These are phyloP conservation scores for Bombus pascuorum DNA, from an alignment of 1,140 invertebrate species.

Conservation along the genomic window DNA sequence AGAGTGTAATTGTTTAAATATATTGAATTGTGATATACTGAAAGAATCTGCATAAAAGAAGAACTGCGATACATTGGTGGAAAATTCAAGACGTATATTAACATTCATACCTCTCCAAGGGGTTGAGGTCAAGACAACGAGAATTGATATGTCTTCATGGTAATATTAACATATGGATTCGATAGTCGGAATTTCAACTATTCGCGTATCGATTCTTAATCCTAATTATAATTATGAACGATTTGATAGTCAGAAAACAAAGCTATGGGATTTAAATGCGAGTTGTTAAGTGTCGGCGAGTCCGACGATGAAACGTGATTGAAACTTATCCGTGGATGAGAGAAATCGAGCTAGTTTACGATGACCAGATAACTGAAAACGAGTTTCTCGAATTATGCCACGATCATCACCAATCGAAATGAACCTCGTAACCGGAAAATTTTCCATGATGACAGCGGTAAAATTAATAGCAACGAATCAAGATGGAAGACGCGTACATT, in stretches of 20 bases:
- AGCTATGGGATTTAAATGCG: not conserved
- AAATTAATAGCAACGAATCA: not conserved
- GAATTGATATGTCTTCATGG: not conserved
- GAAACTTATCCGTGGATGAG: slow-evolving; percentile 24
- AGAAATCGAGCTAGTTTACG: slow-evolving; percentile 1
- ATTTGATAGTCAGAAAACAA: not conserved
- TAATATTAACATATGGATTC: no score
- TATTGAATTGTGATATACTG: no score
- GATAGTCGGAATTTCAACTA: no score
- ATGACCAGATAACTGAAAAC: slow-evolving; percentile 14
- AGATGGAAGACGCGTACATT: not conserved
- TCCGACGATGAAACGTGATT: not conserved
- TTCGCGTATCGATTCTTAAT: no score
- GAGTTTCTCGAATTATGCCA: slow-evolving; percentile 34
- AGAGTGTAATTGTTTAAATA: no score
- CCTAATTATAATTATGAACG: no score
- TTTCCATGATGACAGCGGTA: not conserved
- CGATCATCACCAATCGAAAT: slow-evolving; percentile 13
- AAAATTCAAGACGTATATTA: no score
- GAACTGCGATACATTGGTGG: no score
- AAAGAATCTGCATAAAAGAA: no score
- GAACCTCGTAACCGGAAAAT: not conserved
- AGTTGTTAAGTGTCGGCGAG: not conserved
- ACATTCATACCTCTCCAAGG: not conserved
- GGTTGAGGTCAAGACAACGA: not conserved